Base-by-base conservation (phyloP, 2,888 invertebrate species). In the Myathropa florea region DNA sequence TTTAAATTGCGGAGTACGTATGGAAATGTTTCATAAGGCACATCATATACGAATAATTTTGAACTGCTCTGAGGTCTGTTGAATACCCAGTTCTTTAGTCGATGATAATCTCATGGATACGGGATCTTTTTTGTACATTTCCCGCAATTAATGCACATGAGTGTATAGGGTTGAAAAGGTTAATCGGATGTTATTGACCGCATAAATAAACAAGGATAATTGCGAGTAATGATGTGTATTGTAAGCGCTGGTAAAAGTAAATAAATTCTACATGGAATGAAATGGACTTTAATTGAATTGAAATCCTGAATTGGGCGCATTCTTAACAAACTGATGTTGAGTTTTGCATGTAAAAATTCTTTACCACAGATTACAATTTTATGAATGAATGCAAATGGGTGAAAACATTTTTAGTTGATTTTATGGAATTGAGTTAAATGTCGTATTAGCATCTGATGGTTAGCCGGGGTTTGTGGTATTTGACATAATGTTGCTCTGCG, bases 101-200 rank as follows among this genome's bases (percentile, higher is more conserved):
- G 67, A 46, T 30, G 65, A 61, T 64, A 24, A 64, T 67, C 61
- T 53, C 59, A 61, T 75, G 59, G 59, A 9, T 26, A 21, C 18
- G n/a, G 18, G 46, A 46, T 18, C 18, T 61, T n/a, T 60, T 39
- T 39, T 70, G 71, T 57, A 33, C 24, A 67, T 68, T 75, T 61
- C 30, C 55, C 60, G 39, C 70, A 79, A 80, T 80, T 84, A 80
- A 84, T 80, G 61, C 55, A 71, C 84, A 75, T 64, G 46, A 71
- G 70, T 53, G 67, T 76, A 61, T 84, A 39, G 65, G 75, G 75
- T 61, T 71, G 60, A 80, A 80, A 80, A 71, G 75, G 80, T 84
- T 83, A 83, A 80, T 83, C 70, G 26, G 70, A 57, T 78, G 57
- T 55, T 78, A 78, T 78, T 78, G 70, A 70, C 78, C 70, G 55